A percentile compares a stretch with the other conserved stretches of the same genome.
phyloP scores from a whole-genome alignment of 2,797 vertebrate species.

The Cryptoprocta ferox region DNA sequence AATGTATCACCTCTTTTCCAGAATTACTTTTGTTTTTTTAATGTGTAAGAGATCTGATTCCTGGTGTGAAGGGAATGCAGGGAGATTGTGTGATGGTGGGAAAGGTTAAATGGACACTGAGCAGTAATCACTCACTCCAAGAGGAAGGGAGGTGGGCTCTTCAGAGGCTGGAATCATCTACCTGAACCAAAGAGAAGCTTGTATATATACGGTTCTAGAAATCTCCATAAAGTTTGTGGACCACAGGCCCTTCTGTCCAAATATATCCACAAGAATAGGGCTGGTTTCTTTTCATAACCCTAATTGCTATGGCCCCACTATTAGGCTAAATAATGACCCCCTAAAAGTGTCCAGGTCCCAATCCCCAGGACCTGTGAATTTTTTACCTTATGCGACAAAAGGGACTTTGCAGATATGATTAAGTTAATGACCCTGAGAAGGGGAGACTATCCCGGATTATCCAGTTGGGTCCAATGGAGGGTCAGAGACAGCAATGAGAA shows the following conservation, averaged over 20 bases:
- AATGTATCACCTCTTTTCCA: background rate
- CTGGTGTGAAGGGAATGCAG: background rate
- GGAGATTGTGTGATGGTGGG: rapidly evolving
- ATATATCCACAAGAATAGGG: background rate
- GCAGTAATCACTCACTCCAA: background rate
- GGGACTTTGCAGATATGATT: too few relatives aligned
- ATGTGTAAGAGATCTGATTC: background rate
- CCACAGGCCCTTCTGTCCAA: background rate
- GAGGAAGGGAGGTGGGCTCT: background rate
- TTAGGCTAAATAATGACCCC: background rate
- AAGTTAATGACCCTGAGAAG: background rate
- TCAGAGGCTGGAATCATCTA: background rate
- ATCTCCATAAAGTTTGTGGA: background rate
- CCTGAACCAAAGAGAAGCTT: background rate
- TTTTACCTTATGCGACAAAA: background rate
- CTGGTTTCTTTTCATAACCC: background rate
- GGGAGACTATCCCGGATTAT: background rate
- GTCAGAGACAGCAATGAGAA: background rate
- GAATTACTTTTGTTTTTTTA: background rate
- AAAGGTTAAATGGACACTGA: background rate
- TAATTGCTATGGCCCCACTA: background rate
- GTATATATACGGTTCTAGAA: background rate
- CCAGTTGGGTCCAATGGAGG: rapidly evolving
- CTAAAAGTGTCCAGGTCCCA: too few relatives aligned
- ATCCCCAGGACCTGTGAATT: background rate